These are phyloP conservation scores for Aphrocallistes beatrix DNA, from an alignment of 37 sponge, comb jelly and placozoan genomes.

Conservation along the genomic window DNA sequence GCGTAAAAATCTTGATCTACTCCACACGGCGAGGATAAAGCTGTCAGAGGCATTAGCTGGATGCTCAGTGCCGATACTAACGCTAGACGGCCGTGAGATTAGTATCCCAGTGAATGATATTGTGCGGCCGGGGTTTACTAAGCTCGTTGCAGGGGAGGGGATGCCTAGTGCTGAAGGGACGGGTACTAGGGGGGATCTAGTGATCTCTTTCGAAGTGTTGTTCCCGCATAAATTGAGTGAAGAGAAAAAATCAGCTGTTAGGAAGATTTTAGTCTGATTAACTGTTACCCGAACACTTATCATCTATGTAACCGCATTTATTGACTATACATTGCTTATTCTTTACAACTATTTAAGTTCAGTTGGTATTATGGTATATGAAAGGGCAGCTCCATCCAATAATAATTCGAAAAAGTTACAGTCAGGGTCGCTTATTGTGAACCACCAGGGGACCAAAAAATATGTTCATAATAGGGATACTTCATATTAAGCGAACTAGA, in stretches of 20 bases:
- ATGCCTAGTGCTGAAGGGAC: slow-evolving; percentile 62
- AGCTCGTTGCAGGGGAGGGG: slow-evolving; percentile 72
- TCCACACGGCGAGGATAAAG: slow-evolving; percentile 56
- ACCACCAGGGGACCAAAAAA: too few relatives aligned
- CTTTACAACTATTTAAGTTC: too few relatives aligned
- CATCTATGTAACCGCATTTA: neutral
- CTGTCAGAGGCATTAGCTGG: slow-evolving; percentile 67
- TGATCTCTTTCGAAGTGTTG: slow-evolving; percentile 57
- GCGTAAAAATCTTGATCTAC: slow-evolving; percentile 52
- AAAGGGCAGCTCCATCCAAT: too few relatives aligned
- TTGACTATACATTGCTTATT: neutral
- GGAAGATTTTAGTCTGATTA: neutral
- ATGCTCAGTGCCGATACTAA: slow-evolving; percentile 50
- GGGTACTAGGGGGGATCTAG: slow-evolving; percentile 54
- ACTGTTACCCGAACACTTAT: neutral
- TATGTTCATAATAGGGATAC: too few relatives aligned
- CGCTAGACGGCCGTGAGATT: slow-evolving; percentile 65
- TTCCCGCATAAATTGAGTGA: slow-evolving; percentile 64
- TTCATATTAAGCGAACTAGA: too few relatives aligned
- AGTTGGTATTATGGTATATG: too few relatives aligned
- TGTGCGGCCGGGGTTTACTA: slow-evolving; percentile 59
- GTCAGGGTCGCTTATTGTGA: neutral
- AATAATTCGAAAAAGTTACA: too few relatives aligned
- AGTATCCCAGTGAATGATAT: slow-evolving; percentile 83
- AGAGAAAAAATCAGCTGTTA: slow-evolving; percentile 44